Evolutionary conservation across 2,888 invertebrate genomes (phyloP), one percentile per base, ranked within the genome.

Genomic region (Pammene aurita): DNA sequence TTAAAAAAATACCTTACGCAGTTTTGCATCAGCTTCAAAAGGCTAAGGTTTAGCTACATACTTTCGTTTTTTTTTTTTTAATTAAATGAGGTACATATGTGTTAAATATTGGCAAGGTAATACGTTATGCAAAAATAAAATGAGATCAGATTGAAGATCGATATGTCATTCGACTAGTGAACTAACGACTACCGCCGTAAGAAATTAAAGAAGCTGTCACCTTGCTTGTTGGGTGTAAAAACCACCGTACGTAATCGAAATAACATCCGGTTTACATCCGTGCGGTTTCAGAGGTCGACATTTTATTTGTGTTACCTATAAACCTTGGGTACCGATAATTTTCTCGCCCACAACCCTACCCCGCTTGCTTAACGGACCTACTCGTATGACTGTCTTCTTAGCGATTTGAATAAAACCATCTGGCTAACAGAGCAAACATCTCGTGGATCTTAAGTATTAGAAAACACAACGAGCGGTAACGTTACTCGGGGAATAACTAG

Each of bases 391-490:
- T 67, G 57, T 48, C 80, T 78, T 48, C 80, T 78, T 81, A 82
- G 84, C 84, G 84, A 84, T 82, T 86, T 83, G 84, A 84, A 89
- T 89, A 84, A 87, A 88, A 85, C 84, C 80, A 82, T 80, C 80
- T 78, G 77, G 81, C 80, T 78, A 79, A 77, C 79, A 79, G 75
- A 78, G 80, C 81, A 85, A 87, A 87, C 82, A 84, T 83, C 82
- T 84, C 78, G 80, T 81, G 78, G 78, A 72, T 77, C 78, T 74
- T 82, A 79, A 81, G 79, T 81, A 79, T 79, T 80, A 77, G 78
- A 78, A 77, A 80, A 80, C 78, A 83, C 74, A 72, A 74, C 76
- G 58, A 46, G 76, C 77, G 76, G 73, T 75, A 77, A 75, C 73
- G 64, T 69, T 60, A 58, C 64, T 58, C 58, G 54, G 16, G 41